Base-by-base conservation (phyloP, 2,797 vertebrate species). In the Lithobates sylvaticus region DNA sequence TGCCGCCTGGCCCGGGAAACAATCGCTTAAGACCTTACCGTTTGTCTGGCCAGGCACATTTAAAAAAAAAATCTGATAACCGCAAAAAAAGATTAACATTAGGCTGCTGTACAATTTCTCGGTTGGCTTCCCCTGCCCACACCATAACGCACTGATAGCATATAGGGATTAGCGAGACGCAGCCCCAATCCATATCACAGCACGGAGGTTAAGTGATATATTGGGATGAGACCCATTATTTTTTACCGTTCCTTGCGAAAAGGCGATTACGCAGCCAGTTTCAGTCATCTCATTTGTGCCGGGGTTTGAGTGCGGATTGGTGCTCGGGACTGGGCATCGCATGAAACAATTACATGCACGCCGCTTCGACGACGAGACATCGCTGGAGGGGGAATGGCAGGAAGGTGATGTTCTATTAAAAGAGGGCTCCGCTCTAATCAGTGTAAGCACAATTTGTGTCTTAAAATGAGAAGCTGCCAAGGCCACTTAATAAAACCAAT, bases 131-230 rank as follows among this genome's bases (percentile, higher is more conserved):
- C 74, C 76, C 86, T 87, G 81, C 76, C 76, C 76, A 76, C 76
- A 71, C 86, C 77, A 84, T 84, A 87, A 79, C 79, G 76, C 79
- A 80, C 81, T 87, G 86, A 87, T 87, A 87, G 86, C 81, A 87
- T 87, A 87, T 87, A 87, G 86, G 86, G 86, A 87, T 87, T 87
- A 87, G 61, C n/a, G 26, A 84, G 86, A 84, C 67, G 58, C 71
- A 69, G 86, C 86, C 86, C 86, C 86, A 87, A 87, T 84, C 86
- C 86, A 78, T 87, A 87, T 87, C 86, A 70, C 86, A 87, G 86
- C 86, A 80, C 44, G 70, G 64, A 87, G 86, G 86, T 84, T 87
- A 87, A 84, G 86, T 87, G 86, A 87, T 84, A 87, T 87, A 87
- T 84, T 71, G 81, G 86, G 86, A 87, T 80, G 86, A 87, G 86